A percentile compares a stretch with the other conserved stretches of the same genome.
These are phyloP conservation scores for Equus przewalskii DNA, from an alignment of 2,113 vertebrate species.

Conservation along the genomic window DNA sequence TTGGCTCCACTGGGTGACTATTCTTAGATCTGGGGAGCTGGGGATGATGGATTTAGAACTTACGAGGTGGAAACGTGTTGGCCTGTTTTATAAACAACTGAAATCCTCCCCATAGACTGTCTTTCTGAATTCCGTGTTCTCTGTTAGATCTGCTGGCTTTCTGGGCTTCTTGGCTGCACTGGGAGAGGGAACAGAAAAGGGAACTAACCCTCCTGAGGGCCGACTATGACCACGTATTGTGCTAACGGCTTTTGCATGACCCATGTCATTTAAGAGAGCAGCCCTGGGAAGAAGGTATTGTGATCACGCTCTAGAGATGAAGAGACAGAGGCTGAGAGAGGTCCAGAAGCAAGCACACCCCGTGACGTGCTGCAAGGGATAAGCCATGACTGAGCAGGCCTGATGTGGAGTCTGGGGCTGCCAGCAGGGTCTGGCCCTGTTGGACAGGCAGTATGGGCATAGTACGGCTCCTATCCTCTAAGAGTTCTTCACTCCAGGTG, in stretches of 20 bases:
- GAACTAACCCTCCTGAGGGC: neutral
- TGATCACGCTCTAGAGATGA: neutral
- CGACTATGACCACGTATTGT: neutral
- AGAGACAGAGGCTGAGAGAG: neutral
- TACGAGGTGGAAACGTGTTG: constrained; percentile 77
- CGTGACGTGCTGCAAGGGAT: accelerated
- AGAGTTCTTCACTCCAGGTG: neutral
- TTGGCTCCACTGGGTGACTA: constrained; percentile 61
- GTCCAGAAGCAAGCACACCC: neutral
- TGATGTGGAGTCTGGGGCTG: neutral
- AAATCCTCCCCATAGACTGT: constrained; percentile 61
- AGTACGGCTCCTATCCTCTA: neutral
- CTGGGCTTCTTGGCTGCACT: neutral
- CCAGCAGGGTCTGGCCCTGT: neutral
- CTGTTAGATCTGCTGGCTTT: constrained; percentile 26
- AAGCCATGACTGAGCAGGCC: neutral
- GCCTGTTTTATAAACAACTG: constrained; percentile 80
- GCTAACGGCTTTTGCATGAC: neutral
- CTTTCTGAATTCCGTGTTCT: constrained; percentile 66
- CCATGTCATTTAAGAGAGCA: neutral
- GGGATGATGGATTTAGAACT: constrained; percentile 76
- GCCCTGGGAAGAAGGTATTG: neutral
- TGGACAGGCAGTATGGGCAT: neutral
- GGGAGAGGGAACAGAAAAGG: neutral
- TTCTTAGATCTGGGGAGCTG: constrained; percentile 77